Percentiles rank a stretch among this genome's conserved stretches.
Conservation (phyloP, 2,113 vertebrate species). For the Protobothrops flavoviridis region DNA sequence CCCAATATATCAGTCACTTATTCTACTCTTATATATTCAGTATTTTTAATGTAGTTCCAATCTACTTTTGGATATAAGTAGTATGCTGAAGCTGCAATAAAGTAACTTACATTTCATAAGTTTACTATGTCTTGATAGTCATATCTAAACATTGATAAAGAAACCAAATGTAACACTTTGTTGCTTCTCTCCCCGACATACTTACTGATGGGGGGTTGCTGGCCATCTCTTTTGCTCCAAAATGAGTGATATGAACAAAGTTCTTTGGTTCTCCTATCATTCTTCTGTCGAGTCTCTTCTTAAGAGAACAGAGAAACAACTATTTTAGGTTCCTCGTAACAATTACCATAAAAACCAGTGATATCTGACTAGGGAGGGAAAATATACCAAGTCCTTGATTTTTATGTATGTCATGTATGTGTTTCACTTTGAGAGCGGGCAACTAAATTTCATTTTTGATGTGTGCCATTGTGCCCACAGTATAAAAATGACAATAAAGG, state of each 20-base stretch:
- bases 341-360: neutral
- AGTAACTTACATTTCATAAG: neutral
- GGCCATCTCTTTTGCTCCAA: slow-evolving; percentile 83
- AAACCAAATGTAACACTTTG: neutral
- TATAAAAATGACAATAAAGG: too few species aligned
- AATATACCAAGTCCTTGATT: neutral
- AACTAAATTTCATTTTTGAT: too few species aligned
- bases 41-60: neutral
- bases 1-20: neutral
- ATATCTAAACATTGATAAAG: neutral
- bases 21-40: neutral
- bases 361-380: neutral
- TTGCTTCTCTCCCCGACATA: slow-evolving; percentile 23
- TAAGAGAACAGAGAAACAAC: neutral
- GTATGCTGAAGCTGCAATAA: neutral
- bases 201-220: slow-evolving; percentile 75
- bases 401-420: too few species aligned
- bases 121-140: neutral
- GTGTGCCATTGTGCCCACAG: too few species aligned
- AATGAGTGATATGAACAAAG: slow-evolving; percentile 88
- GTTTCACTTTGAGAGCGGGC: too few species aligned
- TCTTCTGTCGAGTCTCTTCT: slow-evolving; percentile 87
- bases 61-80: neutral
- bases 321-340: neutral
- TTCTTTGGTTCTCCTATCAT: slow-evolving; percentile 93